Percentiles rank a stretch among this genome's conserved stretches.
These are phyloP conservation scores for Oikopleura dioica DNA, from an alignment of 23 tunicate species.

Conservation along the genomic window DNA sequence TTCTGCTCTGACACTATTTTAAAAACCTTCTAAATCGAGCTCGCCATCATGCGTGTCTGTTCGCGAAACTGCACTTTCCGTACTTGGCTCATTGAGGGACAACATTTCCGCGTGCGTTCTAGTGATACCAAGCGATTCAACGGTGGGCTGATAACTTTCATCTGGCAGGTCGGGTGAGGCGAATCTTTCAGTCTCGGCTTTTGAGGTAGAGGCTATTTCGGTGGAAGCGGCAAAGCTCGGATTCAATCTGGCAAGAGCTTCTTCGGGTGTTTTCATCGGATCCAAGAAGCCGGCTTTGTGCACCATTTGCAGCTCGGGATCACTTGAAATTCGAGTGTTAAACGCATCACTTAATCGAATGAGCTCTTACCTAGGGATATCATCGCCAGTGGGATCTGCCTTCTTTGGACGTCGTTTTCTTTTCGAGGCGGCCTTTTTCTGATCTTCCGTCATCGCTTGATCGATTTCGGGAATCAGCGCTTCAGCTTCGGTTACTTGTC, in stretches of 20 bases:
- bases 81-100: no score
- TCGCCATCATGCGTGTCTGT: no score
- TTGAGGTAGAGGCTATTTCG: not conserved
- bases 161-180: not conserved
- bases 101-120: no score
- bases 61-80: no score
- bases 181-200: not conserved
- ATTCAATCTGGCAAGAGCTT: not conserved
- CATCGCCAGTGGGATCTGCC: not conserved
- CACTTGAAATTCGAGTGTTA: no score
- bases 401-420: not conserved
- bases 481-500: not conserved
- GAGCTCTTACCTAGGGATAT: no score
- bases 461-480: not conserved
- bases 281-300: not conserved
- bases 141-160: no score
- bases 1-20: no score
- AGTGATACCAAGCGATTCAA: no score
- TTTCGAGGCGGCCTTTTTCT: not conserved
- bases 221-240: not conserved
- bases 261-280: not conserved
- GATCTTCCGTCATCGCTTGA: not conserved
- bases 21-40: no score
- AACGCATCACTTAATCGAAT: no score
- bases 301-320: not conserved